Percentiles rank a stretch among this genome's conserved stretches.
Conservation (phyloP, 1,140 invertebrate species). For the Drosophila lacteicornis region DNA sequence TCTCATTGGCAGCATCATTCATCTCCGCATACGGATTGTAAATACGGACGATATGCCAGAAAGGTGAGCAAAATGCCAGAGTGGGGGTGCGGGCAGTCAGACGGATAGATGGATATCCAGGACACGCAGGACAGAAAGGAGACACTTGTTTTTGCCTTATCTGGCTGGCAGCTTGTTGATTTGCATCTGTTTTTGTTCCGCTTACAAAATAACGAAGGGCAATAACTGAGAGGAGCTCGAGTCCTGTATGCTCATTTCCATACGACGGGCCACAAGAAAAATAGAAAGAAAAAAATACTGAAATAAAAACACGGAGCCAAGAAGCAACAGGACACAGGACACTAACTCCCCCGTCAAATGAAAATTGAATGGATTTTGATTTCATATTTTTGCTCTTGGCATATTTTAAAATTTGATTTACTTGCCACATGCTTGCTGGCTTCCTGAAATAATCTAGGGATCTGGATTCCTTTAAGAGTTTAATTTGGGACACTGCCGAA, state of each 20-base stretch:
- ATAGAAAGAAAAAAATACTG: background rate
- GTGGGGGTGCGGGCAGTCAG: background rate
- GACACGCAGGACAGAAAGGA: slow-evolving; percentile 41
- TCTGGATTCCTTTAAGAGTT: background rate
- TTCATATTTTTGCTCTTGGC: slow-evolving; percentile 57
- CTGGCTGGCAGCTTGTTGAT: slow-evolving; percentile 69
- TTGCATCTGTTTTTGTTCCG: slow-evolving; percentile 67
- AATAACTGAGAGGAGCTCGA: slow-evolving; percentile 33
- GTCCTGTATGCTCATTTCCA: slow-evolving; percentile 57
- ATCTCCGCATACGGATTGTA: slow-evolving; percentile 65
- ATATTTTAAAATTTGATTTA: slow-evolving; percentile 57
- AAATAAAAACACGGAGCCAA: too few species aligned
- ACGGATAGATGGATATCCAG: slow-evolving; percentile 33
- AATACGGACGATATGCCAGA: slow-evolving; percentile 41
- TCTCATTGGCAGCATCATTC: slow-evolving; percentile 67
- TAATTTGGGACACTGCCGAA: too few species aligned
- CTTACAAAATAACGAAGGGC: slow-evolving; percentile 46
- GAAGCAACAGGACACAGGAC: slow-evolving; percentile 18
- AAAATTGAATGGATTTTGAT: slow-evolving; percentile 68
- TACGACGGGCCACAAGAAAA: slow-evolving; percentile 16
- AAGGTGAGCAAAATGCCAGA: background rate
- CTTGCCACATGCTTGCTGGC: slow-evolving; percentile 22
- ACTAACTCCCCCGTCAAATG: slow-evolving; percentile 21
- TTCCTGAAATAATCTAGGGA: background rate
- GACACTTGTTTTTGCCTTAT: slow-evolving; percentile 61